Percentiles rank a stretch among this genome's conserved stretches.
Evolutionary conservation across 2,888 invertebrate species (phyloP).

Genomic region (Clusia tigrina): DNA sequence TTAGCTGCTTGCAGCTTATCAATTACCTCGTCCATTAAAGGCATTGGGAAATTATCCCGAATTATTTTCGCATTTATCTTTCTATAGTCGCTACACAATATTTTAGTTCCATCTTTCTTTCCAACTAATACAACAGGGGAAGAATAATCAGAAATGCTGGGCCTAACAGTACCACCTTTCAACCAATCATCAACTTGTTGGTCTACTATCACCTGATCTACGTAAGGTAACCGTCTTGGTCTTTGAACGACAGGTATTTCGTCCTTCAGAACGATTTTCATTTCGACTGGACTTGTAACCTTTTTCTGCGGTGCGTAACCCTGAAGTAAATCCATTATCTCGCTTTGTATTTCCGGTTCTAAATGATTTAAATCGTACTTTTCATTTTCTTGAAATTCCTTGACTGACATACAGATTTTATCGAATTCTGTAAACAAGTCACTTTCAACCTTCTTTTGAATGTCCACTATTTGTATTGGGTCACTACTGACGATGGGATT

Average conservation of each 20-base stretch:
- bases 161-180: slow-evolving; percentile 14
- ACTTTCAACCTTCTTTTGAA: no score
- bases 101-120: slow-evolving; percentile 33
- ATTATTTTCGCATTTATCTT: slow-evolving; percentile 34
- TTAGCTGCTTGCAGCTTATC: slow-evolving; percentile 25
- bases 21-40: slow-evolving; percentile 32
- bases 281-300: no score
- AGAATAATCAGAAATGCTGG: slow-evolving; percentile 23
- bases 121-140: slow-evolving; percentile 32
- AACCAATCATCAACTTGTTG: slow-evolving; percentile 25
- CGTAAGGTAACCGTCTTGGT: slow-evolving; percentile 22
- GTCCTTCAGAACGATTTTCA: slow-evolving; percentile 24
- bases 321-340: no score
- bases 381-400: no score
- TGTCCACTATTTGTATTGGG: no score
- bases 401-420: no score
- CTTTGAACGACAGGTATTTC: slow-evolving; percentile 27
- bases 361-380: no score
- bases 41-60: slow-evolving; percentile 32
- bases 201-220: slow-evolving; percentile 12
- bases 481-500: no score
- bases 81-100: slow-evolving; percentile 36
- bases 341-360: no score
- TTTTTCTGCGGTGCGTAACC: no score
- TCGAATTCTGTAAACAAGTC: no score